phyloP scores from a whole-genome alignment of 23 tunicate species.

The Styela plicata region DNA sequence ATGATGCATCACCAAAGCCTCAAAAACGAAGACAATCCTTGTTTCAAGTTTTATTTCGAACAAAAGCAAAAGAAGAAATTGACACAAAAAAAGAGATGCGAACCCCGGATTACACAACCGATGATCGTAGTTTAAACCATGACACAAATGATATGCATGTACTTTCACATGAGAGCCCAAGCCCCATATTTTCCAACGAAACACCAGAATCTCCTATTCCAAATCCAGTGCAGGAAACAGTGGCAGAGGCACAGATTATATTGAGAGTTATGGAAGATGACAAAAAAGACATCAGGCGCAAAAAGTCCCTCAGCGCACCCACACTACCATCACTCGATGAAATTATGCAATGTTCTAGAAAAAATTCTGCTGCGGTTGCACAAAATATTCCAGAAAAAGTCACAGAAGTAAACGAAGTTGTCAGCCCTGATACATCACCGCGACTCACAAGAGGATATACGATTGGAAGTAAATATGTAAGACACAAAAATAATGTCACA shows the following conservation, averaged over 20 bases:
- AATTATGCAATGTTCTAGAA: conserved; percentile 20
- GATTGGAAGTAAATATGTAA: conserved; percentile 10
- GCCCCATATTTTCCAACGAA: neutral
- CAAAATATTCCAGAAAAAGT: neutral
- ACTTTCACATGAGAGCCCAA: neutral
- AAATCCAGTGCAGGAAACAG: neutral
- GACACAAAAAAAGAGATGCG: neutral
- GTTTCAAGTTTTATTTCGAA: conserved; percentile 48
- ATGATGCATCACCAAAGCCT: conserved; percentile 15
- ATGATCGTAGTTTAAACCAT: neutral
- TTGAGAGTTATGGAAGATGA: neutral
- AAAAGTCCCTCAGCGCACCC: conserved; percentile 78
- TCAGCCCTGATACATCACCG: conserved; percentile 7
- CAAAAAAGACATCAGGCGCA: conserved; percentile 41
- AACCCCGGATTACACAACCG: conserved; percentile 7
- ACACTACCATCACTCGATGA: conserved; percentile 47
- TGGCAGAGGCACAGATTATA: conserved; percentile 3
- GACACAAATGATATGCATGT: neutral
- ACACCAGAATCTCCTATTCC: neutral
- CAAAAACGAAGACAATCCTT: conserved; percentile 47
- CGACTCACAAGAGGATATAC: conserved; percentile 2
- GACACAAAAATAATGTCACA: neutral
- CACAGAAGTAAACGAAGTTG: conserved; percentile 16
- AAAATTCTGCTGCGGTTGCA: neutral
- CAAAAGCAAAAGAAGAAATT: conserved; percentile 24